phyloP scores from a whole-genome alignment of 2,113 vertebrate species.

The Nothocercus nigrocapillus region DNA sequence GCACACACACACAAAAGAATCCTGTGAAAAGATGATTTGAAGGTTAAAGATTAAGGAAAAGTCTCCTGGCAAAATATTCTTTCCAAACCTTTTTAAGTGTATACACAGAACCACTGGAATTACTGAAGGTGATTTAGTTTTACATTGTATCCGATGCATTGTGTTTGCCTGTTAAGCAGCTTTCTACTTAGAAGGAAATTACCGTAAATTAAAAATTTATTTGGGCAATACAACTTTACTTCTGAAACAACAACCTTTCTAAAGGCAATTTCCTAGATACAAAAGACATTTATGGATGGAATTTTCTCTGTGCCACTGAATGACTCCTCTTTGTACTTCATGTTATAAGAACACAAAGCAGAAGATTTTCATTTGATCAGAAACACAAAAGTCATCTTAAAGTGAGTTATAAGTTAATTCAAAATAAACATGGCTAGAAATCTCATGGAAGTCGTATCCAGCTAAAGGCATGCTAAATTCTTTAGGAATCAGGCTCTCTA shows the following conservation, averaged over 20 bases:
- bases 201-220: not conserved
- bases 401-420: not conserved
- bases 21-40: not conserved
- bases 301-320: not conserved
- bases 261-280: not conserved
- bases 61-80: not conserved
- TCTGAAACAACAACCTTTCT: not conserved
- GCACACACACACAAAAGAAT: no score
- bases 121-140: not conserved
- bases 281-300: not conserved
- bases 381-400: not conserved
- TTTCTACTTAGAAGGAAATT: not conserved
- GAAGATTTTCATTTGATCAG: not conserved
- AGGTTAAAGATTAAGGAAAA: not conserved
- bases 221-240: not conserved
- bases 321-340: not conserved
- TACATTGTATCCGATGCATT: not conserved
- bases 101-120: not conserved
- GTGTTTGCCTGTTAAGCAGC: not conserved
- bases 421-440: not conserved
- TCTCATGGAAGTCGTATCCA: not conserved
- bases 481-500: not conserved
- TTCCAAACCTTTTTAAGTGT: not conserved
- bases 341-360: not conserved
- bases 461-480: not conserved